These are phyloP conservation scores for Varroa destructor DNA, from an alignment of 1,140 invertebrate species.

Conservation along the genomic window DNA sequence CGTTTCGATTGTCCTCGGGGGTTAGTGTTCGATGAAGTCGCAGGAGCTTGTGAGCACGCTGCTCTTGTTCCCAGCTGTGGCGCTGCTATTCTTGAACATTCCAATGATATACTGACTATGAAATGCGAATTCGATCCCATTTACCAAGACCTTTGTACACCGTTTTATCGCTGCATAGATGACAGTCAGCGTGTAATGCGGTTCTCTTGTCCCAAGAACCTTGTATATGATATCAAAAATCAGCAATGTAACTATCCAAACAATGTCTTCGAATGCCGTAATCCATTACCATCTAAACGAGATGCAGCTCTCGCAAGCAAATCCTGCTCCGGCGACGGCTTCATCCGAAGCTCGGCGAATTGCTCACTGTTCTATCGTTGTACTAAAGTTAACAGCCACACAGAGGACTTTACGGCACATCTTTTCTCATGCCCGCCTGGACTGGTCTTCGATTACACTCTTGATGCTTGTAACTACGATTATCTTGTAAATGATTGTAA, in stretches of 20 bases:
- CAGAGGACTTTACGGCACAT: slow-evolving; percentile 10
- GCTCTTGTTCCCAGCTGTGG: slow-evolving; percentile 1
- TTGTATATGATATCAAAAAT: slow-evolving; percentile 10
- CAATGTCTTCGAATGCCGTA: neutral
- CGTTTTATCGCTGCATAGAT: slow-evolving; percentile 8
- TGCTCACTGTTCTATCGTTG: slow-evolving; percentile 26
- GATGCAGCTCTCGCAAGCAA: slow-evolving; percentile 5
- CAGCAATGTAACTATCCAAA: slow-evolving; percentile 26
- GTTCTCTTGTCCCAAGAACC: slow-evolving; percentile 20
- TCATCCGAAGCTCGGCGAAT: slow-evolving; percentile 19
- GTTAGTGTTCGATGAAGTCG: slow-evolving; percentile 2
- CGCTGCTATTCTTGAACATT: neutral
- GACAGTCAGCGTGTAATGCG: slow-evolving; percentile 15
- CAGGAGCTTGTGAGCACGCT: slow-evolving; percentile 11
- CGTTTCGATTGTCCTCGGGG: slow-evolving; percentile 18
- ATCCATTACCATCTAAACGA: neutral
- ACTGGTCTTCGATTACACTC: slow-evolving; percentile 9
- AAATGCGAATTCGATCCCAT: slow-evolving; percentile 20
- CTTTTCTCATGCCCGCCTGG: slow-evolving; percentile 14
- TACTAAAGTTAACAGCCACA: slow-evolving; percentile 11
- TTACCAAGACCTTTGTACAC: slow-evolving; percentile 17
- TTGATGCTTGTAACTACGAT: slow-evolving; percentile 27
- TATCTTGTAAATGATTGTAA: slow-evolving; percentile 21
- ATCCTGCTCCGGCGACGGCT: slow-evolving; percentile 12
- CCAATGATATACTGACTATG: slow-evolving; percentile 20